Evolutionary conservation across 2,888 invertebrate genomes (phyloP), one percentile per base, ranked within the genome.

Genomic region (Serripes groenlandicus): DNA sequence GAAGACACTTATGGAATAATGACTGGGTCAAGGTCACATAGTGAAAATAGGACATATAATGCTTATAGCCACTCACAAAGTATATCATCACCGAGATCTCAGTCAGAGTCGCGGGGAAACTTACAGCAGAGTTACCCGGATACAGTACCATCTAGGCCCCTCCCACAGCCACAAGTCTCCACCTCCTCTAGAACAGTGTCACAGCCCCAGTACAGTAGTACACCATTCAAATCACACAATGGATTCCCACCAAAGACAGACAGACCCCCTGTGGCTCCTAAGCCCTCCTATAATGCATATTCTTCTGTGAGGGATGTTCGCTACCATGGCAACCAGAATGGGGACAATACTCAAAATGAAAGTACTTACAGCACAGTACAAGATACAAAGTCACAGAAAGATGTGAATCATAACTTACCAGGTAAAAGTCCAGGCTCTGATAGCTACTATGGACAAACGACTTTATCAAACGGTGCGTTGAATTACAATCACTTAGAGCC

Each of bases 201-300:
- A 28, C 75, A 69, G 26, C 79, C 76, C 3, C 9, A 30, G 54
- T 78, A 74, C 28, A 74, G 71, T 18, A 81, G 81, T 66, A 49
- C 78, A 26, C 77, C 77, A 18, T 74, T 69, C 42, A 62, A 34
- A 2, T n/a, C 37, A 15, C 77, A 73, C 21, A 52, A 7, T 4
- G 64, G 30, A 49, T 21, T 30, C 11, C 2, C 70, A 30, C 35
- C 42, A 28, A 26, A 23, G 42, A 66, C 37, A 35, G 77, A 75
- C 11, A 66, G 77, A 54, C 83, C 83, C 21, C 75, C 80, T n/a
- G 74, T 72, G 5, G 60, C 77, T 37, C 84, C 84, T 11, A 84
- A 84, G 62, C 84, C 83, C 5, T 73, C 60, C 30, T 26, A 52
- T 32, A 62, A 32, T 34, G 23, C 42, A 37, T 62, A 60, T n/a